phyloP scores from a whole-genome alignment of 2,113 vertebrate species.

The Heteronetta atricapilla region DNA sequence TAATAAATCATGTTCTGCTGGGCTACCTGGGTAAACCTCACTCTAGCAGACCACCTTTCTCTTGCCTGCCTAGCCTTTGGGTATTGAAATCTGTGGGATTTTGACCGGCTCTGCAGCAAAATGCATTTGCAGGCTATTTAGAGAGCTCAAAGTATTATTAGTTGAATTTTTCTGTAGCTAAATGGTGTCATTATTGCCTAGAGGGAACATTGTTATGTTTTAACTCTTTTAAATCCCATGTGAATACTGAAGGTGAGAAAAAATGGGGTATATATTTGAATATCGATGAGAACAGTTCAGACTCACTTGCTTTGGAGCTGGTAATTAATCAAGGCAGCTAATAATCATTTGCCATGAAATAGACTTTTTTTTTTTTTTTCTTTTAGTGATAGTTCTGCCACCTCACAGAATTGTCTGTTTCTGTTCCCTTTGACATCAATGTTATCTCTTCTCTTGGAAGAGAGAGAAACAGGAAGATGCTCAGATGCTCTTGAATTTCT shows the following conservation, averaged over 20 bases:
- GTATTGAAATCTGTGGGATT: not conserved
- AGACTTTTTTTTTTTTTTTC: not conserved
- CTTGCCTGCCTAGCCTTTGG: not conserved
- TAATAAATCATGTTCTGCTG: not conserved
- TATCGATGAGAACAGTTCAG: not conserved
- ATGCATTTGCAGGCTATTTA: not conserved
- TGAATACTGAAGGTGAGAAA: not conserved
- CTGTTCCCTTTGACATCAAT: not conserved
- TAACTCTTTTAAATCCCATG: not conserved
- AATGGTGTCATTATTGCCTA: not conserved
- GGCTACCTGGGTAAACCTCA: not conserved
- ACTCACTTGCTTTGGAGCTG: not conserved
- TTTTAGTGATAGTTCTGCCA: not conserved
- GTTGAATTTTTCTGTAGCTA: not conserved
- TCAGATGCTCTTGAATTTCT: not conserved
- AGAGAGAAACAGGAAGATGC: not conserved
- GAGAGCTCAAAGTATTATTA: not conserved
- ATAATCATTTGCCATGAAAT: not conserved
- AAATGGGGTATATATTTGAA: accelerated
- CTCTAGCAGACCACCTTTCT: not conserved
- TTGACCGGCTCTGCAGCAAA: not conserved
- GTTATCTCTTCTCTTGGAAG: not conserved
- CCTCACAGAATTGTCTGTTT: not conserved
- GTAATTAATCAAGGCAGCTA: not conserved
- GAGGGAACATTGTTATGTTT: not conserved